phyloP scores from a whole-genome alignment of 2,888 invertebrate genomes.

The Eilema caniola region DNA sequence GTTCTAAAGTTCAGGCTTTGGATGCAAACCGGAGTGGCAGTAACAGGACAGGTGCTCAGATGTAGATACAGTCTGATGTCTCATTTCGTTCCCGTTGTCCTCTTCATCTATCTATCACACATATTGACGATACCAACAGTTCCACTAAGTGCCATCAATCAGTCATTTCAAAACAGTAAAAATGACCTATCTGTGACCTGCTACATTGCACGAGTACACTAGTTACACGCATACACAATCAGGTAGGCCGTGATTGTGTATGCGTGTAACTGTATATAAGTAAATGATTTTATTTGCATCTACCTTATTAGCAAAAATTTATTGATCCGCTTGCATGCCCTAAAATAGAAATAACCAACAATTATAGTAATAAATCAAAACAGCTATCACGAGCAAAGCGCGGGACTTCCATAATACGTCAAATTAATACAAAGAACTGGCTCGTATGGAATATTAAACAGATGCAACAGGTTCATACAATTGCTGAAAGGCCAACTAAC shows the following conservation, averaged over 20 bases:
- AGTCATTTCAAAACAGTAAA: no score
- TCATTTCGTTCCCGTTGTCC: neutral
- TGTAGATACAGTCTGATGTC: no score
- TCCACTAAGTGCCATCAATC: no score
- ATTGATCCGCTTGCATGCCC: neutral
- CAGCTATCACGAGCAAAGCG: neutral
- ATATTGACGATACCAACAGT: no score
- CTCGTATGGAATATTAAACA: neutral
- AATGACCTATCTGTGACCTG: no score
- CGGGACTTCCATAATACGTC: neutral
- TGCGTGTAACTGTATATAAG: no score
- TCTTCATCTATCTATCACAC: no score
- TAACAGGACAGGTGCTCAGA: no score
- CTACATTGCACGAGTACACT: no score
- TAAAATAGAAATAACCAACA: neutral
- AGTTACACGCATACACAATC: neutral
- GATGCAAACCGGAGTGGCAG: no score
- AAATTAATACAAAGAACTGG: neutral
- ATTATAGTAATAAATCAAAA: neutral
- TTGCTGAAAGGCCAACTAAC: neutral
- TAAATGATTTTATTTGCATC: neutral
- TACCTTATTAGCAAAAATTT: neutral
- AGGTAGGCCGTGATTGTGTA: neutral
- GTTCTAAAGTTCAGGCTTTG: no score
- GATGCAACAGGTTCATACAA: slow-evolving; percentile 7